Percentiles rank a stretch among this genome's conserved stretches.
Conservation (phyloP, 2,888 invertebrate species). For the Heliconius charithonia region DNA sequence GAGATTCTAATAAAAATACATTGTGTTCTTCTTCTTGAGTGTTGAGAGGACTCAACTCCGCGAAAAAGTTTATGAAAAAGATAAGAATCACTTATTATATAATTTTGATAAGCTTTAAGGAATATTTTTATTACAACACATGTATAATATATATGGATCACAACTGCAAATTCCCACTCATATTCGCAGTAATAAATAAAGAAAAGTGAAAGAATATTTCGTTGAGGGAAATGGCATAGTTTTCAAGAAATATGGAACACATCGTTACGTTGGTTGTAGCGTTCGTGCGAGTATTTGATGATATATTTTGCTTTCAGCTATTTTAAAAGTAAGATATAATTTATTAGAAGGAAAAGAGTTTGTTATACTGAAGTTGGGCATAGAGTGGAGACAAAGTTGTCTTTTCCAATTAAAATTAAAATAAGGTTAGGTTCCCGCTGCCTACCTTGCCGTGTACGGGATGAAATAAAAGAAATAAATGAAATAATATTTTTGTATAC, state of each 20-base stretch:
- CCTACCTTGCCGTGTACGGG: no score
- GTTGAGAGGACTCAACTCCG: not conserved
- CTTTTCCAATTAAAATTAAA: not conserved
- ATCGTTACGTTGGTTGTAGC: constrained; percentile 35
- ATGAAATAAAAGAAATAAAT: no score
- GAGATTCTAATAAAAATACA: no score
- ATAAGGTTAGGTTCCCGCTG: not conserved
- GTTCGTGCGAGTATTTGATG: constrained; percentile 25
- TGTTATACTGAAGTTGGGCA: no score
- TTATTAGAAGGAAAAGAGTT: not conserved
- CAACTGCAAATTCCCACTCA: constrained; percentile 24
- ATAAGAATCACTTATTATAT: no score
- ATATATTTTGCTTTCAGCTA: constrained; percentile 18
- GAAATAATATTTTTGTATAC: no score
- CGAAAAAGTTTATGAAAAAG: not conserved
- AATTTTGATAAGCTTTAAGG: not conserved
- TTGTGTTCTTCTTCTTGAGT: not conserved
- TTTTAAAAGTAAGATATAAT: constrained; percentile 11
- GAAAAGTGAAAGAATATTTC: constrained; percentile 36
- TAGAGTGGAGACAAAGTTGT: no score
- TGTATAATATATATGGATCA: not conserved
- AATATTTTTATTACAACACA: not conserved
- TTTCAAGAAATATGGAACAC: constrained; percentile 34
- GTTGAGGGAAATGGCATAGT: constrained; percentile 35
- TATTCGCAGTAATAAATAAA: constrained; percentile 35